Conservation (phyloP, 1,140 invertebrate species). For the Conus ventricosus region DNA sequence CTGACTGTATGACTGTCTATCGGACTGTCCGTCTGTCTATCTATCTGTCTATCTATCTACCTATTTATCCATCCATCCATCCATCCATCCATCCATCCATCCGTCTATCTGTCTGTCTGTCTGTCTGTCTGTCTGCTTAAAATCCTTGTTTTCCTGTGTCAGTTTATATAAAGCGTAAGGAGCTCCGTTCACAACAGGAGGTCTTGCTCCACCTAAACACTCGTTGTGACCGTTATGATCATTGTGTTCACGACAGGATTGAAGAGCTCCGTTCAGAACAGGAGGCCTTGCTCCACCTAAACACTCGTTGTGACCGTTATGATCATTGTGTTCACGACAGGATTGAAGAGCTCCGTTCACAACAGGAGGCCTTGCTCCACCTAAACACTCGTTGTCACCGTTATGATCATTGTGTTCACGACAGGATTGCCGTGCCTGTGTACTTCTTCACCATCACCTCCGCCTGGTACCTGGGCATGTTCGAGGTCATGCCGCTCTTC, state of each 20-base stretch:
- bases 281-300: not conserved
- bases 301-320: not conserved
- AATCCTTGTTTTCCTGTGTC: too few relatives aligned
- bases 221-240: not conserved
- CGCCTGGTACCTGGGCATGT: slow-evolving; percentile 38
- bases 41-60: too few relatives aligned
- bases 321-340: slow-evolving; percentile 11
- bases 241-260: slow-evolving; percentile 11
- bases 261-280: too few relatives aligned
- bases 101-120: too few relatives aligned
- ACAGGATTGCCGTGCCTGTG: slow-evolving; percentile 35
- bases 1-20: too few relatives aligned
- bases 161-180: too few relatives aligned
- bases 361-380: not conserved
- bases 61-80: too few relatives aligned
- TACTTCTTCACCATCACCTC: slow-evolving; percentile 44
- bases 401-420: not conserved
- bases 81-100: too few relatives aligned
- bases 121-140: too few relatives aligned
- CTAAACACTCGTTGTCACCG: not conserved
- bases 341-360: not conserved
- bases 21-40: too few relatives aligned
- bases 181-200: not conserved
- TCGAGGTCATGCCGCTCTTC: slow-evolving; percentile 44
- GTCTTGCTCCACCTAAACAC: not conserved